These are phyloP conservation scores for Thera obeliscata DNA, from an alignment of 2,888 invertebrate species.

Conservation along the genomic window DNA sequence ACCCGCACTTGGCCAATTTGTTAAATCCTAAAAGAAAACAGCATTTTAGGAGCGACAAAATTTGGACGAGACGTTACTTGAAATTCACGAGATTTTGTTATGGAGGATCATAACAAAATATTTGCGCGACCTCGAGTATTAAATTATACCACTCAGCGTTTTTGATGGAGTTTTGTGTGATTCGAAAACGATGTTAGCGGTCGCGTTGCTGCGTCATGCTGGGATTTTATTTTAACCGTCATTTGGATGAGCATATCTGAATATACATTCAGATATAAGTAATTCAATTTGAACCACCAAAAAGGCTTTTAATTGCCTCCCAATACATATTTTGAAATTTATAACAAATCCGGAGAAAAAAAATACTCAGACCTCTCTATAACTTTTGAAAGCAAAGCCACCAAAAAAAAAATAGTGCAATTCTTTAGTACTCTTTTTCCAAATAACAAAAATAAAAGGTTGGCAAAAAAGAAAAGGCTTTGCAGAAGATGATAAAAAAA, in stretches of 20 bases:
- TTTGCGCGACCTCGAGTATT: conserved; percentile 28
- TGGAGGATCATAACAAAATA: conserved; percentile 26
- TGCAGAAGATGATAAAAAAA: too few species aligned
- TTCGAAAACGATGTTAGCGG: conserved; percentile 32
- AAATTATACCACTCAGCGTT: conserved; percentile 36
- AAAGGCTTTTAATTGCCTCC: conserved; percentile 5
- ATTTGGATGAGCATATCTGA: background rate
- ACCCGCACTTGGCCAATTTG: background rate
- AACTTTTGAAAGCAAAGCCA: background rate
- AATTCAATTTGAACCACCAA: conserved; percentile 9
- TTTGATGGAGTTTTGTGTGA: conserved; percentile 35
- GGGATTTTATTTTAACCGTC: conserved; percentile 8
- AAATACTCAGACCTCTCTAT: background rate
- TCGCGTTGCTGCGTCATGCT: conserved; percentile 20
- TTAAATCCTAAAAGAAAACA: conserved; percentile 30
- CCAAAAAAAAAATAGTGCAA: background rate
- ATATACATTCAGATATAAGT: conserved; percentile 6
- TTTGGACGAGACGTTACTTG: conserved; percentile 24
- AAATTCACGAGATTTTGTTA: conserved; percentile 29
- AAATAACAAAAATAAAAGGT: background rate
- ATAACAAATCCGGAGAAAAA: background rate
- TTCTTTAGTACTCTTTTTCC: background rate
- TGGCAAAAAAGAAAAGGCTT: too few species aligned
- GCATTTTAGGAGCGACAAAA: conserved; percentile 31
- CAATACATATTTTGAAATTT: background rate